Percentiles rank a stretch among this genome's conserved stretches.
phyloP scores from a whole-genome alignment of 2,797 vertebrate genomes.

The Antrozous pallidus region DNA sequence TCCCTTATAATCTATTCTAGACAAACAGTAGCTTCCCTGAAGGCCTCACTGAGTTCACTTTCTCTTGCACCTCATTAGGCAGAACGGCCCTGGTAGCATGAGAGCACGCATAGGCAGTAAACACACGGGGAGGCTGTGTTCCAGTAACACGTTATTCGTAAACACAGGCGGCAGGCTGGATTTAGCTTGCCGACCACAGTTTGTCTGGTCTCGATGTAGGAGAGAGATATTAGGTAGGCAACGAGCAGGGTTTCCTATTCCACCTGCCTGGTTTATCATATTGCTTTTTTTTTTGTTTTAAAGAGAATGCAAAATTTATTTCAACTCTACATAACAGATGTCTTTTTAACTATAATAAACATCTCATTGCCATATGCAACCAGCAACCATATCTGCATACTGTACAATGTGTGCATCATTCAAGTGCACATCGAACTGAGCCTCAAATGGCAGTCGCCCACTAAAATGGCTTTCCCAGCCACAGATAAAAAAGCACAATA shows the following conservation, averaged over 20 bases:
- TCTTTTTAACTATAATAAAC: conserved; percentile 88
- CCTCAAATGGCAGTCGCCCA: conserved; percentile 83
- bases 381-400: conserved; percentile 88
- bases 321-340: conserved; percentile 94
- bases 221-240: not conserved
- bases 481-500: conserved; percentile 90
- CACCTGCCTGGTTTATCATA: not conserved
- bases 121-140: not conserved
- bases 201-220: not conserved
- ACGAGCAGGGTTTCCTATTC: not conserved
- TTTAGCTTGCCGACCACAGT: not conserved
- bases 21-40: not conserved
- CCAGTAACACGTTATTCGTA: not conserved
- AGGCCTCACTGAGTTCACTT: not conserved
- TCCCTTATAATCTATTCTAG: not conserved
- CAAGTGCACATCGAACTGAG: conserved; percentile 87
- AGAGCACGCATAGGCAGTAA: not conserved
- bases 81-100: not conserved
- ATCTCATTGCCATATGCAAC: conserved; percentile 86
- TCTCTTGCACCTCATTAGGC: not conserved
- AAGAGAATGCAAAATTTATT: conserved; percentile 95
- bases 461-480: conserved; percentile 84
- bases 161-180: not conserved
- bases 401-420: conserved; percentile 88
- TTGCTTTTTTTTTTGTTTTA: not conserved